Conservation (phyloP, 2,113 vertebrate genomes). For the Scophthalmus maximus region DNA sequence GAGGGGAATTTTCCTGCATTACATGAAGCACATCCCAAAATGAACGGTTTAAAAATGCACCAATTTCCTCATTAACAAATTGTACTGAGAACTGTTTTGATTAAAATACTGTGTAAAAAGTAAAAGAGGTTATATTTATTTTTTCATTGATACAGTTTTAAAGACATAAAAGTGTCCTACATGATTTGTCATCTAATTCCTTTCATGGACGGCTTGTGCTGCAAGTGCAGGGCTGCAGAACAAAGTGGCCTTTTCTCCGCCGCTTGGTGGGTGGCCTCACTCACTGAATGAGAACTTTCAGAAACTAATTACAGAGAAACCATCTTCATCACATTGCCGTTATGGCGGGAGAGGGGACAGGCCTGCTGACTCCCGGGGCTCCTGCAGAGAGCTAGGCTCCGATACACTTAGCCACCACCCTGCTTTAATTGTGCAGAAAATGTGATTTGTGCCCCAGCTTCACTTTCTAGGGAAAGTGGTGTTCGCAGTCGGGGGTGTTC, state of each 20-base stretch:
- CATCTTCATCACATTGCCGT: conserved; percentile 85
- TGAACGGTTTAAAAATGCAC: neutral
- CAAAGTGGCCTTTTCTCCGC: conserved; percentile 70
- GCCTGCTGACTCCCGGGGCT: conserved; percentile 77
- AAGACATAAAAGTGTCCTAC: conserved; percentile 22
- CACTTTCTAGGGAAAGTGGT: conserved; percentile 82
- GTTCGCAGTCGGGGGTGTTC: conserved; percentile 79
- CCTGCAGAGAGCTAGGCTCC: conserved; percentile 72
- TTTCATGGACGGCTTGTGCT: conserved; percentile 53
- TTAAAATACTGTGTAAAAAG: conserved; percentile 7
- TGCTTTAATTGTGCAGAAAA: conserved; percentile 88
- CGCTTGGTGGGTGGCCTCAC: conserved; percentile 61
- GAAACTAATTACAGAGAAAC: conserved; percentile 84
- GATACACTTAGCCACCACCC: conserved; percentile 81
- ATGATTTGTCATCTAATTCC: conserved; percentile 32
- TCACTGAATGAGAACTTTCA: conserved; percentile 81
- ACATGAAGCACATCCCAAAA: neutral
- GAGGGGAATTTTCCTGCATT: neutral
- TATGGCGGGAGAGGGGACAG: conserved; percentile 74
- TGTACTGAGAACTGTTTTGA: neutral
- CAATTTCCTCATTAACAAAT: neutral
- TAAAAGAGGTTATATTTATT: neutral
- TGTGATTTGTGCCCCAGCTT: conserved; percentile 86
- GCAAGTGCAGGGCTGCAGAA: conserved; percentile 66
- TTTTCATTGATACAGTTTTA: conserved; percentile 19